phyloP scores from a whole-genome alignment of 1,140 invertebrate species.

The Ctenoplectra terminalis region DNA sequence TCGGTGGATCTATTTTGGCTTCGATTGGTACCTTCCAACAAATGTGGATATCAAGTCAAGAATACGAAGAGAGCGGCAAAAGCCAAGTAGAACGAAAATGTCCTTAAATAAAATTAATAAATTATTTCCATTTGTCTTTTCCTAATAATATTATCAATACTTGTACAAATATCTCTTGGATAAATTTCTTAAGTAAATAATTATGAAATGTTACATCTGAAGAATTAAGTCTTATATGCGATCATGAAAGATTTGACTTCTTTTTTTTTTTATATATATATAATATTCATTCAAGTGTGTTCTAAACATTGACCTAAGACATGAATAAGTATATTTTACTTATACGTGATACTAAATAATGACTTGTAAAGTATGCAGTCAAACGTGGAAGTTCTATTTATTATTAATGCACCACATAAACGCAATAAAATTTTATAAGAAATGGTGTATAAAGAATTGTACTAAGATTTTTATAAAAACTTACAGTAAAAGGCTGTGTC shows the following conservation, averaged over 20 bases:
- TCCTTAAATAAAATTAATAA: constrained; percentile 82
- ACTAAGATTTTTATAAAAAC: constrained; percentile 65
- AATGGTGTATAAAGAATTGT: constrained; percentile 52
- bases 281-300: constrained; percentile 5
- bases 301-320: constrained; percentile 11
- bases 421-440: constrained; percentile 59
- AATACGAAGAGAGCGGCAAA: constrained; percentile 95
- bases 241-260: not conserved
- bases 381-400: constrained; percentile 50
- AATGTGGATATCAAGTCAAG: constrained; percentile 96
- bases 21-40: constrained; percentile 96
- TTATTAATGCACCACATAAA: constrained; percentile 20
- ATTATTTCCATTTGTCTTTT: constrained; percentile 25
- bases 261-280: constrained; percentile 6
- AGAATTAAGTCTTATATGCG: constrained; percentile 23
- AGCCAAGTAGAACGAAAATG: constrained; percentile 92
- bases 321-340: constrained; percentile 44
- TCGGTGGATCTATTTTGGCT: constrained; percentile 94
- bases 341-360: constrained; percentile 32
- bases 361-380: constrained; percentile 46
- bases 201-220: constrained; percentile 14
- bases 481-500: constrained; percentile 37
- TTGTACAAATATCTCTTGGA: constrained; percentile 47
- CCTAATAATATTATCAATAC: constrained; percentile 22
- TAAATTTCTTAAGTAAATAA: constrained; percentile 22